These are phyloP conservation scores for Tokudaia muenninki DNA, from an alignment of 2,797 vertebrate species.

Conservation along the genomic window DNA sequence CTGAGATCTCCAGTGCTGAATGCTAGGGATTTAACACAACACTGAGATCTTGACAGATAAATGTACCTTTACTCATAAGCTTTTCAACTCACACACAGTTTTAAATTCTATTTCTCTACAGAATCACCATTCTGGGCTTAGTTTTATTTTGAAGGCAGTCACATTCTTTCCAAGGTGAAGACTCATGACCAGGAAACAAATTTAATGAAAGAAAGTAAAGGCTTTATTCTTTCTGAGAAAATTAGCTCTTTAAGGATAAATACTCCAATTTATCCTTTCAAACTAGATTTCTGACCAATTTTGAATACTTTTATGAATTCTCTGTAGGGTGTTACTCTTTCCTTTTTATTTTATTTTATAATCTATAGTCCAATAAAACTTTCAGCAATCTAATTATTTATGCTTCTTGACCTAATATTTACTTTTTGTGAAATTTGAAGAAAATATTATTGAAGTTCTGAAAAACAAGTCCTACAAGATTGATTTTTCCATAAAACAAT, in stretches of 20 bases:
- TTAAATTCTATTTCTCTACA: slow-evolving; percentile 71
- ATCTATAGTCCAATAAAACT: slow-evolving; percentile 21
- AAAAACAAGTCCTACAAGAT: neutral
- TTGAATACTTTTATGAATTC: slow-evolving; percentile 64
- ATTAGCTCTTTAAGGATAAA: slow-evolving; percentile 76
- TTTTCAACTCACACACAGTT: slow-evolving; percentile 75
- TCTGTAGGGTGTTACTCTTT: slow-evolving; percentile 1
- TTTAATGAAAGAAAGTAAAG: slow-evolving; percentile 70
- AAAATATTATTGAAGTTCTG: neutral
- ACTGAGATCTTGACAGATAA: slow-evolving; percentile 81
- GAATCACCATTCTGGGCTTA: slow-evolving; percentile 72
- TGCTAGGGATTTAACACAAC: slow-evolving; percentile 80
- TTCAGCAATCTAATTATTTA: neutral
- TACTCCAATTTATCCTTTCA: slow-evolving; percentile 73
- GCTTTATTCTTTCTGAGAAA: slow-evolving; percentile 74
- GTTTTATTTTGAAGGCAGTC: slow-evolving; percentile 73
- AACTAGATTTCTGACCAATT: slow-evolving; percentile 11
- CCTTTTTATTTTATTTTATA: neutral
- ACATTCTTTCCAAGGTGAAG: slow-evolving; percentile 69
- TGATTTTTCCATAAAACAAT: neutral
- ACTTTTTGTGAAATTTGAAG: neutral
- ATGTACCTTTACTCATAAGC: slow-evolving; percentile 73
- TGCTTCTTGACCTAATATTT: neutral
- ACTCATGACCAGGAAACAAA: slow-evolving; percentile 69
- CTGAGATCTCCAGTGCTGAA: slow-evolving; percentile 70